Conservation (phyloP, 2,888 invertebrate genomes). For the Platycheirus rosarum region DNA sequence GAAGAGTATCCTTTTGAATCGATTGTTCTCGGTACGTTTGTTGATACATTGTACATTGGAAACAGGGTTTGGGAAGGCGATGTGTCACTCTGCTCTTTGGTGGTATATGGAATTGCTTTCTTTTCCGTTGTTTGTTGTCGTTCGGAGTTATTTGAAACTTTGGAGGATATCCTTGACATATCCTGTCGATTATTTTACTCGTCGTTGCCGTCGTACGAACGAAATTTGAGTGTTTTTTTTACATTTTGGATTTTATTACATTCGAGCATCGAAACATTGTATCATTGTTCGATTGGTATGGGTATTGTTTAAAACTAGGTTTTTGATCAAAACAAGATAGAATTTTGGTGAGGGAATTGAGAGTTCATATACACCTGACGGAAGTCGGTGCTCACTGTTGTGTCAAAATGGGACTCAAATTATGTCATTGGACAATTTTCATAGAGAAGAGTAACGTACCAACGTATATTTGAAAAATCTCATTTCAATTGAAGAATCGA, state of each 20-base stretch:
- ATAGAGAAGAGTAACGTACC: too few relatives aligned
- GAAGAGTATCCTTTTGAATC: conserved; percentile 61
- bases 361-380: conserved; percentile 17
- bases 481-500: too few relatives aligned
- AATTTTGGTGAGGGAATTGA: not conserved
- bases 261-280: conserved; percentile 54
- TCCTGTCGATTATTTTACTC: conserved; percentile 78
- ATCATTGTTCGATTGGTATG: conserved; percentile 33
- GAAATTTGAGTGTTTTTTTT: conserved; percentile 62
- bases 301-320: not conserved
- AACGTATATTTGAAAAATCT: too few relatives aligned
- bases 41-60: conserved; percentile 55
- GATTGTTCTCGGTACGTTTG: conserved; percentile 49
- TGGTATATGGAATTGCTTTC: conserved; percentile 70
- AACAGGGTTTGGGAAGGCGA: conserved; percentile 54
- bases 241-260: conserved; percentile 11
- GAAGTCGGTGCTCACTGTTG: conserved; percentile 2
- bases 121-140: conserved; percentile 70
- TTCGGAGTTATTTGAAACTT: conserved; percentile 75
- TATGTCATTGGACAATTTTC: too few relatives aligned
- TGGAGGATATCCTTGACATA: conserved; percentile 82
- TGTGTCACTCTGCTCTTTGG: conserved; percentile 48
- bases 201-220: conserved; percentile 3
- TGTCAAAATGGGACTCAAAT: not conserved
- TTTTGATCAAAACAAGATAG: not conserved